These are phyloP conservation scores for Calliphora vomitoria DNA, from an alignment of 2,888 invertebrate genomes.

Conservation along the genomic window DNA sequence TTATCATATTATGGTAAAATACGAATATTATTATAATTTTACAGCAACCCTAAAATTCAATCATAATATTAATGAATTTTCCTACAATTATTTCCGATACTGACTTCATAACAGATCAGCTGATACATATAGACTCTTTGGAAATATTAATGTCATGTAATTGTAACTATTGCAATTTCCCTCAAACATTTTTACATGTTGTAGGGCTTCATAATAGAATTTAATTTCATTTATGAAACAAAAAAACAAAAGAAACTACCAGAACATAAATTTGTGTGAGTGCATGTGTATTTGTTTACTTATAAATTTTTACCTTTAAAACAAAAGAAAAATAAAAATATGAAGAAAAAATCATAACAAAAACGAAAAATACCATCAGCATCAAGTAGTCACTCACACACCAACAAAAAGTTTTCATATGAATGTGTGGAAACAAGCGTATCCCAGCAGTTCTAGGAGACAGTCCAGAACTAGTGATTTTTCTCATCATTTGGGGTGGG, in stretches of 20 bases:
- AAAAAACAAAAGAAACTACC: neutral
- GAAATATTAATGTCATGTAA: no score
- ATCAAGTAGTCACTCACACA: constrained; percentile 29
- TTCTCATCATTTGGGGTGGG: no score
- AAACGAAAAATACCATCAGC: constrained; percentile 26
- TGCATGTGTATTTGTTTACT: neutral
- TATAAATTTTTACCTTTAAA: constrained; percentile 5
- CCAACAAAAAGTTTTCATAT: neutral
- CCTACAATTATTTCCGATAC: no score
- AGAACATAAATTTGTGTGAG: neutral
- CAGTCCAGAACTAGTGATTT: no score
- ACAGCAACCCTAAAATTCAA: no score
- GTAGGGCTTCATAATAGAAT: neutral
- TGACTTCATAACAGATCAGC: no score
- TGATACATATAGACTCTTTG: no score
- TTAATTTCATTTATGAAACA: neutral
- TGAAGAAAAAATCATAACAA: constrained; percentile 7
- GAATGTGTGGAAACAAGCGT: neutral
- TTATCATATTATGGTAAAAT: no score
- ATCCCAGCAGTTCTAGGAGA: no score
- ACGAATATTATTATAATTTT: no score
- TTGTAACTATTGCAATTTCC: no score
- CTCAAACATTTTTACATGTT: neutral
- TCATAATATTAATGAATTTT: no score
- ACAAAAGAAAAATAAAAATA: constrained; percentile 6